Evolutionary conservation across 2,888 invertebrate genomes (phyloP), one percentile per base, ranked within the genome.

Genomic region (Oscheius sp.): DNA sequence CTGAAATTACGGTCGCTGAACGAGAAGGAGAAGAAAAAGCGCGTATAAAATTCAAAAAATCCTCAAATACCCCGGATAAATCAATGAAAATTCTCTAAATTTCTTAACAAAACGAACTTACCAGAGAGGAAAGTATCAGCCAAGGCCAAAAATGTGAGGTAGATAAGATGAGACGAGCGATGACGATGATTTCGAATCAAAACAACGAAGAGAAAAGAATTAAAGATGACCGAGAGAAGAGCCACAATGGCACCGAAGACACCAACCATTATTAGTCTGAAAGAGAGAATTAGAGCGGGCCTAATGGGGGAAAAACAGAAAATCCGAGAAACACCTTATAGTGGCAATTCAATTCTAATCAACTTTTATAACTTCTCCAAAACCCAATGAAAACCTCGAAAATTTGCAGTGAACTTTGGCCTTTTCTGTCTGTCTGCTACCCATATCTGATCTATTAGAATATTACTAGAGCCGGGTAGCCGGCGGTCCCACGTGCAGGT

Each of bases 111-210:
- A 61, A 35, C 9, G 21, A 59, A 43, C 12, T 21, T 55, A 84
- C 85, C 86, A n/a, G 85, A 86, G 9, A 88, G 69, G 75, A 86
- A 86, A 2, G 83, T 80, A 74, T 88, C 88, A 21, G 85, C 80
- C 0, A 85, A 61, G 0, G 88, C 82, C 25, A 88, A 75, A 45
- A 85, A 81, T 43, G 81, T 79, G 55, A 88, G 78, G 63, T 87
- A 88, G 16, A 87, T 55, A 41, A 87, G 75, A 68, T 88, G 86
- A 21, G 83, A 82, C 52, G 75, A 74, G 9, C 85, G 76, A 70
- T 87, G 84, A 52, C 83, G 78, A 18, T 74, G 76, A 55, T 82
- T 84, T 16, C 76, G 59, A 27, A 77, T 69, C 23, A 88, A 76
- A 2, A 88, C 78, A 18, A 77, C 45, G 74, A 87, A 85, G 27